Conservation (phyloP, 2,888 invertebrate genomes). For the Pomacea canaliculata region DNA sequence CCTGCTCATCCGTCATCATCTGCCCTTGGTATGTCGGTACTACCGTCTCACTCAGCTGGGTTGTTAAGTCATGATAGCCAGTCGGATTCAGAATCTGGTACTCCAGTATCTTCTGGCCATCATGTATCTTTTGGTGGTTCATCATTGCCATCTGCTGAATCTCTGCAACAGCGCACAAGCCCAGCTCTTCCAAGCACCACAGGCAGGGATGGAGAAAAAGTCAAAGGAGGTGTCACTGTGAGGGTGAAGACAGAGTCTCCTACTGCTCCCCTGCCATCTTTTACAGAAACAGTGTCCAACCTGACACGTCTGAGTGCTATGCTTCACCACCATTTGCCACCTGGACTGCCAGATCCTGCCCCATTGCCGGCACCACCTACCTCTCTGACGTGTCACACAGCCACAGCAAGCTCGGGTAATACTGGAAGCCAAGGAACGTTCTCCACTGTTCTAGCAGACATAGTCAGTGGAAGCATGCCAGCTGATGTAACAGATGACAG, state of each 20-base stretch:
- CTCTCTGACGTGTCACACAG: not conserved
- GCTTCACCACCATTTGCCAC: constrained; percentile 20
- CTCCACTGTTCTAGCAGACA: constrained; percentile 16
- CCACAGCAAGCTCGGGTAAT: not conserved
- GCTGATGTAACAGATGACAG: not conserved
- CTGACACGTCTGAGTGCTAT: constrained; percentile 22
- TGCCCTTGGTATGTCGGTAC: not conserved
- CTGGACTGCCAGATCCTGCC: not conserved
- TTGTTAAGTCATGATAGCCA: not conserved
- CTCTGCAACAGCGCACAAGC: not conserved
- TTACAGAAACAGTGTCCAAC: constrained; percentile 24
- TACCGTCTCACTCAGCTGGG: not conserved
- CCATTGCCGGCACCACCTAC: not conserved
- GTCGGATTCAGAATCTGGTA: not conserved
- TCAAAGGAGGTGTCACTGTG: not conserved
- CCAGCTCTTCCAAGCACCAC: not conserved
- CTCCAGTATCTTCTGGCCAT: not conserved
- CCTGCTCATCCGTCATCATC: constrained; percentile 1
- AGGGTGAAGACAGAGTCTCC: constrained; percentile 14
- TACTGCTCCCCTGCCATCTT: constrained; percentile 23
- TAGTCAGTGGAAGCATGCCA: constrained; percentile 2
- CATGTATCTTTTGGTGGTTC: not conserved
- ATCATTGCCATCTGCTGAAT: not conserved
- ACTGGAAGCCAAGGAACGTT: not conserved
- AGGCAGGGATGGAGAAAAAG: not conserved